Base-by-base conservation (phyloP, 2,888 invertebrate genomes). In the Caenorhabditis afra region DNA sequence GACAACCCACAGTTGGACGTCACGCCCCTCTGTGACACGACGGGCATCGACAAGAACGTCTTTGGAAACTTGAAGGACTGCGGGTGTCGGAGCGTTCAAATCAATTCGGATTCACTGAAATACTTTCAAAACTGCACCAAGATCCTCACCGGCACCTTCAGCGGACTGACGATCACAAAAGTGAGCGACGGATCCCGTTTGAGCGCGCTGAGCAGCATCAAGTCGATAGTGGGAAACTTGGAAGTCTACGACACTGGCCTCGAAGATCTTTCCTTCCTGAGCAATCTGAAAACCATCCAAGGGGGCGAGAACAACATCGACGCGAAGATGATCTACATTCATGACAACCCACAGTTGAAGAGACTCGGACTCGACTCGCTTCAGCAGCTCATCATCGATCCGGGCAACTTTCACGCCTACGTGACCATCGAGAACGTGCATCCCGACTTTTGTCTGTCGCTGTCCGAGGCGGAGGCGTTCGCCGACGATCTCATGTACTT, bases 401-500 rank as follows among this genome's bases (percentile, higher is more conserved):
- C 16, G n/a, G 37, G 39, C 5, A 16, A 52, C 11, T 52, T 52
- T 10, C 12, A 20, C n/a, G 2, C 41, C 29, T 29, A 44, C 1
- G 55, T 65, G 45, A 65, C 44, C 20, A 7, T 65, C 12, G 41
- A 65, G 22, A 65, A 65, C 18, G 18, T 55, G 14, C 65, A 65
- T 18, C 65, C 65, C 29, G 65, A 65, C 18, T 65, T 65, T n/a
- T 65, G 65, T 55, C 12, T 65, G 1, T 20, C 53, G 3, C 22
- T 14, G 5, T 8, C 41, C 16, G 65, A 65, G 35, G 52, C 41
- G 16, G 8, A 1, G 5, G 3, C 39, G 1, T 35, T 65, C 4
- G 8, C 23, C 12, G n/a, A 52, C 14, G 23, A 14, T 14, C 1
- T 29, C 35, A 53, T 45, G 12, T 44, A 41, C 12, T 55, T 65